Evolutionary conservation across 2,797 vertebrate species (phyloP).

Genomic region (Sciaenops ocellatus): DNA sequence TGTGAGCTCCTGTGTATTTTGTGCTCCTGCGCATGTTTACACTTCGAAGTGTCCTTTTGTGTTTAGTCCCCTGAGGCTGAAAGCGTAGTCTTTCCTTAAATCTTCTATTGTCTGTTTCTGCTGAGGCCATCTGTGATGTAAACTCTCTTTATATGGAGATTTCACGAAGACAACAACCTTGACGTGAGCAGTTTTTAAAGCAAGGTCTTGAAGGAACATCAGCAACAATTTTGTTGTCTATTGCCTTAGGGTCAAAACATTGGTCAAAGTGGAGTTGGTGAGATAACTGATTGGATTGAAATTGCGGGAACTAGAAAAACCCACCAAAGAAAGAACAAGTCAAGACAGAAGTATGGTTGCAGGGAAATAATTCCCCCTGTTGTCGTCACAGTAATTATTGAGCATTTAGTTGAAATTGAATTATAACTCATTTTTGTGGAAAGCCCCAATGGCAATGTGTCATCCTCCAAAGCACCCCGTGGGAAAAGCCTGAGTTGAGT

Average conservation of each 20-base stretch:
- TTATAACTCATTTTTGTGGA: conserved; percentile 73
- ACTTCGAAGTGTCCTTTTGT: conserved; percentile 60
- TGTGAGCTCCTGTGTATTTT: conserved; percentile 37
- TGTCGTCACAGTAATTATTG: conserved; percentile 50
- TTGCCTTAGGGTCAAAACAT: conserved; percentile 22
- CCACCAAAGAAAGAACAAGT: conserved; percentile 4
- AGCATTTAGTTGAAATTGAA: conserved; percentile 67
- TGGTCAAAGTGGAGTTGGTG: not conserved
- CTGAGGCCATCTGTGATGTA: conserved; percentile 63
- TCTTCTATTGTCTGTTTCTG: conserved; percentile 56
- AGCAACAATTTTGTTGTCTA: conserved; percentile 23
- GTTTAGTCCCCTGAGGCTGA: conserved; percentile 68
- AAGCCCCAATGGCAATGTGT: conserved; percentile 70
- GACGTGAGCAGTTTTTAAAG: conserved; percentile 11
- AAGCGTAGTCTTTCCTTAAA: conserved; percentile 61
- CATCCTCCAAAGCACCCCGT: conserved; percentile 44
- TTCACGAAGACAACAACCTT: conserved; percentile 19
- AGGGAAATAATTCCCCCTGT: conserved; percentile 35
- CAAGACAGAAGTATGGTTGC: not conserved
- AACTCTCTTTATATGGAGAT: conserved; percentile 33
- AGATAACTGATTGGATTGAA: conserved; percentile 18
- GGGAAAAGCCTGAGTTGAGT: conserved; percentile 69
- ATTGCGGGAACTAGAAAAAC: conserved; percentile 17
- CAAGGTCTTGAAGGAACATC: conserved; percentile 3
- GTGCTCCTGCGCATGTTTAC: conserved; percentile 42